Percentiles rank a stretch among this genome's conserved stretches.
Conservation (phyloP, 2,797 vertebrate species). For the Otolemur crassicaudatus region DNA sequence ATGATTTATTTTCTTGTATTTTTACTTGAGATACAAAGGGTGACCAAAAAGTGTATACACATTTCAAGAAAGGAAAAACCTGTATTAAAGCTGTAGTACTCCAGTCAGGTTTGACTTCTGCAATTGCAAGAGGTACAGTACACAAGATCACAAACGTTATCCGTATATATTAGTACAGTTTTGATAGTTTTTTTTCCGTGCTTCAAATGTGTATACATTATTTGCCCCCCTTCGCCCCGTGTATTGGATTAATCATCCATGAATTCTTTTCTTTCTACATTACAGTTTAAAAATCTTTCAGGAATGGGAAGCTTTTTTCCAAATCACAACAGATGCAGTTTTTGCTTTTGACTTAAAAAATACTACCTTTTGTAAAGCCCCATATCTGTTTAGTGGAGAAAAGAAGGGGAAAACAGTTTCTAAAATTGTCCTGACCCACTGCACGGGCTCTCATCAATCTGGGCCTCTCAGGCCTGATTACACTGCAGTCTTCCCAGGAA, state of each 20-base stretch:
- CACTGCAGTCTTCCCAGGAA: constrained; percentile 86
- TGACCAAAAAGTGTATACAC: no score
- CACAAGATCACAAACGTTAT: no score
- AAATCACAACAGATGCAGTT: neutral
- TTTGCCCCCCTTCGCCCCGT: no score
- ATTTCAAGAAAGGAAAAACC: no score
- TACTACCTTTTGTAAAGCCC: constrained; percentile 53
- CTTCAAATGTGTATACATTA: no score
- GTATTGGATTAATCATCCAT: constrained; percentile 65
- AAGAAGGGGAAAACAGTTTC: constrained; percentile 29
- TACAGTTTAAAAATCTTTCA: constrained; percentile 24
- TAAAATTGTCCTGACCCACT: constrained; percentile 54
- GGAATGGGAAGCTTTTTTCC: constrained; percentile 21
- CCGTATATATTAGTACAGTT: no score
- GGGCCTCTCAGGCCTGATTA: constrained; percentile 72
- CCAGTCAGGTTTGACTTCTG: no score
- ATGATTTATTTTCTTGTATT: constrained; percentile 1
- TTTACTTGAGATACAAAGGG: neutral
- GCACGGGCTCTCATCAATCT: constrained; percentile 64
- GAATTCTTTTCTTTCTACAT: constrained; percentile 66
- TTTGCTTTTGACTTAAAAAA: constrained; percentile 38
- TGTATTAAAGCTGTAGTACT: no score
- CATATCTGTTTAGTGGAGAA: constrained; percentile 58
- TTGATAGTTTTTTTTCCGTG: no score
- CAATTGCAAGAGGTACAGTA: no score